Base-by-base conservation (phyloP, 2,797 vertebrate species). In the Prionace glauca region DNA sequence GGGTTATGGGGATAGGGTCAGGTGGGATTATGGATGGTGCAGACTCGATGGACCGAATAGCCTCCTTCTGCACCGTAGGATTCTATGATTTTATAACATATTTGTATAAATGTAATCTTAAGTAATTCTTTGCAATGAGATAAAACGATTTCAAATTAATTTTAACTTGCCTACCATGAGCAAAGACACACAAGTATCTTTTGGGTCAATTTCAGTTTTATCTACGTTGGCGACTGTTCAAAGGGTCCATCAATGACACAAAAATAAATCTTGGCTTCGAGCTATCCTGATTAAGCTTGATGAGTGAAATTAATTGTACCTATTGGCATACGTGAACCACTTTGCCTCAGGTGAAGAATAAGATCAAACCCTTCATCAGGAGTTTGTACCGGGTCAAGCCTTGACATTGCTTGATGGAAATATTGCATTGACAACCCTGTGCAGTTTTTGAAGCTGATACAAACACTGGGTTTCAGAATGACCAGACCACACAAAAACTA, bases 401-500 rank as follows among this genome's bases (percentile, higher is more conserved):
- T 77, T 72, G 71, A 50, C 41, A 56, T 95, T 74, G 18, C n/a
- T 95, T 22, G 71, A 72, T 74, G 50, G 45, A 95, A 95, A 74
- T 77, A 56, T 12, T 71, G 74, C 41, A 77, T 77, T 56, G 93
- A 95, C 93, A 77, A 74, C 69, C 62, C 14, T 74, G 69, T 56
- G 71, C 93, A 50, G 20, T 94, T 94, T 72, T 50, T 92, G 65
- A 32, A 92, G 90, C 90, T 0, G 90, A 92, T 92, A 92, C 65
- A 24, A 92, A 69, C n/a, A 41, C 62, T 69, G n/a, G 65, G n/a
- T 92, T 97, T 97, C 96, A 96, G 97, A 97, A 96, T 96, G 97
- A 98, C 97, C 97, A 98, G 97, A 97, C 97, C 97, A 97, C 97
- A 97, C 96, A 97, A 96, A 98, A 98, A 98, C 97, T 97, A 96